phyloP scores from a whole-genome alignment of 2,797 vertebrate genomes.

The Holocentrus rufus region DNA sequence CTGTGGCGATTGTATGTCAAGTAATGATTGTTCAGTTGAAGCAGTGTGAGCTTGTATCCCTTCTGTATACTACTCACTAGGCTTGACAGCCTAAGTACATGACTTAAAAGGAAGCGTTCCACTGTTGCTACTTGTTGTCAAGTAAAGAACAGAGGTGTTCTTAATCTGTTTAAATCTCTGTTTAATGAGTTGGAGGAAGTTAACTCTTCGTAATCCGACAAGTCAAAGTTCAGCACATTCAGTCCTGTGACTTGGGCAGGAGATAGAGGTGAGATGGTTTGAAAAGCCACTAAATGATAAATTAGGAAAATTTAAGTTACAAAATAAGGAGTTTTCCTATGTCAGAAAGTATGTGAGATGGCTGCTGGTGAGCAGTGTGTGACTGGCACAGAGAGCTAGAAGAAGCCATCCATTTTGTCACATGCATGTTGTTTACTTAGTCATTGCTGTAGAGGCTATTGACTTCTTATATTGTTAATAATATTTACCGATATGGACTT shows the following conservation, averaged over 20 bases:
- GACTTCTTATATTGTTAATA: not conserved
- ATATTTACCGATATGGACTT: not conserved
- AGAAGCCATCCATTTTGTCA: not conserved
- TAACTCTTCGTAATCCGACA: slow-evolving; percentile 32
- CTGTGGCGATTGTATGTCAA: not conserved
- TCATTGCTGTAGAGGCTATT: not conserved
- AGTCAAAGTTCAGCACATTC: slow-evolving; percentile 17
- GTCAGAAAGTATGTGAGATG: not conserved
- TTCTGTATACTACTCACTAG: not conserved
- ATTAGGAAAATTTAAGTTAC: not conserved
- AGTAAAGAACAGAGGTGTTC: slow-evolving; percentile 17
- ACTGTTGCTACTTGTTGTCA: not conserved
- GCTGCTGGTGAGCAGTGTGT: not conserved
- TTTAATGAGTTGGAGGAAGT: slow-evolving; percentile 38
- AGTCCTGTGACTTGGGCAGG: slow-evolving; percentile 41
- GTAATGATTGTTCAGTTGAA: not conserved
- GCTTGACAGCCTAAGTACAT: not conserved
- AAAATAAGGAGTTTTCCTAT: not conserved
- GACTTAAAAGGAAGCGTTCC: slow-evolving; percentile 1
- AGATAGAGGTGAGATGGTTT: slow-evolving; percentile 3
- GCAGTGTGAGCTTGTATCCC: not conserved
- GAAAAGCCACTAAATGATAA: not conserved
- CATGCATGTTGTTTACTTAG: slow-evolving; percentile 1
- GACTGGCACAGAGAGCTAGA: not conserved
- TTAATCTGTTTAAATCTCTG: slow-evolving; percentile 58